These are phyloP conservation scores for Drosophila ficusphila DNA, from an alignment of 1,140 invertebrate genomes.

Conservation along the genomic window DNA sequence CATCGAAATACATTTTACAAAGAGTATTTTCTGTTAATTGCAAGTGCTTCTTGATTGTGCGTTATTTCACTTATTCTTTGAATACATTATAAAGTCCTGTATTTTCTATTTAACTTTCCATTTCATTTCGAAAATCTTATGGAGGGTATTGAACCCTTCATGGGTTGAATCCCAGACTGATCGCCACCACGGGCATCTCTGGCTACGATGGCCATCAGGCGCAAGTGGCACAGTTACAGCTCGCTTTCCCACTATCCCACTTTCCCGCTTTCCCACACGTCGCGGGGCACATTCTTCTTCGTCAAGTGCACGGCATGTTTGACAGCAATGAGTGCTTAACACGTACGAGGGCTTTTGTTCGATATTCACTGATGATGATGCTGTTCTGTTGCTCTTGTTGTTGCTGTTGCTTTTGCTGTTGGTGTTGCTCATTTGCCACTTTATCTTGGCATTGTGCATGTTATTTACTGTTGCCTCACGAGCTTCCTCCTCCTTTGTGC, in stretches of 20 bases:
- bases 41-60: too few relatives aligned
- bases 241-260: slow-evolving; percentile 79
- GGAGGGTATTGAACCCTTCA: too few relatives aligned
- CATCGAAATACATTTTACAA: neutral
- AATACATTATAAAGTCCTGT: too few relatives aligned
- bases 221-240: slow-evolving; percentile 61
- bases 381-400: slow-evolving; percentile 35
- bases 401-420: slow-evolving; percentile 68
- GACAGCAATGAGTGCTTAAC: slow-evolving; percentile 80
- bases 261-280: slow-evolving; percentile 77
- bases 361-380: slow-evolving; percentile 48
- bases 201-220: slow-evolving; percentile 41
- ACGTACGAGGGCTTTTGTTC: slow-evolving; percentile 78
- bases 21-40: too few relatives aligned
- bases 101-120: too few relatives aligned
- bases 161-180: neutral
- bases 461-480: slow-evolving; percentile 66
- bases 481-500: slow-evolving; percentile 43
- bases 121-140: too few relatives aligned
- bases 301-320: slow-evolving; percentile 75
- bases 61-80: too few relatives aligned
- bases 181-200: slow-evolving; percentile 13
- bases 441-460: slow-evolving; percentile 80
- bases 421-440: slow-evolving; percentile 73
- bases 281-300: slow-evolving; percentile 61